phyloP scores from a whole-genome alignment of 2,797 vertebrate species.

The Apodemus agrarius region DNA sequence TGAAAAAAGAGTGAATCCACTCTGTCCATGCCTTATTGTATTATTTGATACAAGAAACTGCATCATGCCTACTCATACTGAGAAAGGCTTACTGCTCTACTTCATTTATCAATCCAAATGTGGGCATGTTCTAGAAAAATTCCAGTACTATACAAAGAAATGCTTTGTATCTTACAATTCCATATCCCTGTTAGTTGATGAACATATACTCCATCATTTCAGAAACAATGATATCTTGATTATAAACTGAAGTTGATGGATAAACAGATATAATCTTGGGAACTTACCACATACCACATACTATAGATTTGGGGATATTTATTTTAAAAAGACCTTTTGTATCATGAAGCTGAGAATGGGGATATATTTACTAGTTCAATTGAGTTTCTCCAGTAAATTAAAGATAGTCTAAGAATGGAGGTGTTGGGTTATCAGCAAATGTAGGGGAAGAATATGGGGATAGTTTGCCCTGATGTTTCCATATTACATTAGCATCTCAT shows the following conservation, averaged over 20 bases:
- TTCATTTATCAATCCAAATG: not conserved
- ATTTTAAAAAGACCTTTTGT: not conserved
- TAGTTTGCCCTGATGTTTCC: not conserved
- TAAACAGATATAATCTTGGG: not conserved
- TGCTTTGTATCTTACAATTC: not conserved
- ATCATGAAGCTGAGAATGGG: not conserved
- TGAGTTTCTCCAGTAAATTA: not conserved
- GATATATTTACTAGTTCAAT: not conserved
- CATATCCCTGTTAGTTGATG: not conserved
- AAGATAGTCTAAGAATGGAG: not conserved
- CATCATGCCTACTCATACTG: too few relatives aligned
- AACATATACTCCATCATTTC: not conserved
- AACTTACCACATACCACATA: not conserved
- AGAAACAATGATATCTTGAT: not conserved
- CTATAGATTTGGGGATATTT: not conserved
- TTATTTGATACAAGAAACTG: not conserved
- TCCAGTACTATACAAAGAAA: not conserved
- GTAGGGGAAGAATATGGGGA: not conserved
- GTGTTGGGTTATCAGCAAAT: not conserved
- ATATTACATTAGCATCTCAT: not conserved
- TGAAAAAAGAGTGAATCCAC: not conserved
- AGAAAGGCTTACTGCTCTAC: not conserved
- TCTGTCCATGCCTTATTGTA: not conserved
- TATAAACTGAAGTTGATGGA: not conserved
- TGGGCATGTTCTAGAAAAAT: not conserved